Base-by-base conservation (phyloP, 2,797 vertebrate genomes). In the Oreortyx pictus region DNA sequence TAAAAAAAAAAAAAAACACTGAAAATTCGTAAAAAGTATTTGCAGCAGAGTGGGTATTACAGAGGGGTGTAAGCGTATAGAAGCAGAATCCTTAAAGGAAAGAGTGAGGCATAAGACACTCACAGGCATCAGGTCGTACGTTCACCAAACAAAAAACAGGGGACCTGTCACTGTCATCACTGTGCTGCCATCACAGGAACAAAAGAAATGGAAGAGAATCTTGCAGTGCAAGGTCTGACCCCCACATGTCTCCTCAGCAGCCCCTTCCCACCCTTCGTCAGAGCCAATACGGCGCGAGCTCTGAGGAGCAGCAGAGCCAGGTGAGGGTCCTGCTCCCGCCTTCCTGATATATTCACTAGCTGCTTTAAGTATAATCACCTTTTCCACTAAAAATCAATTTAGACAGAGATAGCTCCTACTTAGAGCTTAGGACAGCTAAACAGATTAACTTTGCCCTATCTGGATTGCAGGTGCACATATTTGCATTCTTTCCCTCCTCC, bases 391-490 rank as follows among this genome's bases (percentile, higher is more conserved):
- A 37, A 35, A 56, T 12, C 25, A 77, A 25, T 25, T 23, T 22
- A 66, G n/a, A 84, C 15, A 35, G 75, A 73, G 9, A 70, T 43
- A 44, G 1, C 13, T 5, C 22, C 8, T 75, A 3, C 46, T 41
- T 5, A 61, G 41, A 89, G 12, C 7, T 41, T 39, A 54, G 23
- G 24, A 41, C 0, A 5, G 20, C 24, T 29, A 11, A 62, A 37
- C 3, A 76, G 29, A 25, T 90, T 64, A 22, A 46, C 27, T 76
- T 31, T 82, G 18, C 24, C 6, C 14, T 81, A 4, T 46, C 65
- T 1, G 0, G 6, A 79, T 46, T 27, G 68, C 5, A 6, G 6
- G 1, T 52, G 16, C 9, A 74, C 3, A 7, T 29, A 56, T n/a
- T 35, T 67, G 17, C 5, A 50, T 6, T 3, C 20, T 18, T 20